Percentiles rank a stretch among this genome's conserved stretches.
Evolutionary conservation across 2,113 vertebrate genomes (phyloP).

Genomic region (Lophochroa leadbeateri): DNA sequence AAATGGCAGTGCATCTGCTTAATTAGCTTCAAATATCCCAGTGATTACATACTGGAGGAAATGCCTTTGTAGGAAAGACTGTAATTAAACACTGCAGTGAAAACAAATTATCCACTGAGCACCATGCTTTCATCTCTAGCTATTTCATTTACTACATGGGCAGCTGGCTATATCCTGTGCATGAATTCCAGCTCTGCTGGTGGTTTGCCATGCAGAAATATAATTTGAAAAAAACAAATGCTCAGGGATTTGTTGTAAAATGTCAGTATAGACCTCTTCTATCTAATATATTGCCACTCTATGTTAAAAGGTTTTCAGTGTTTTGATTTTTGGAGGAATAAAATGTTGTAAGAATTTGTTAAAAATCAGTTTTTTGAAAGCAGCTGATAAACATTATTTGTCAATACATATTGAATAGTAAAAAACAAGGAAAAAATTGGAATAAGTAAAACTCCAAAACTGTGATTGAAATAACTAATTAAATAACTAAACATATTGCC

Average conservation of each 20-base stretch:
- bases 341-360: background rate
- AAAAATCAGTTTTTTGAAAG: background rate
- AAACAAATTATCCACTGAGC: conserved; percentile 68
- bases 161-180: conserved; percentile 48
- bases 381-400: background rate
- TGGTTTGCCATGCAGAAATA: conserved; percentile 49
- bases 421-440: background rate
- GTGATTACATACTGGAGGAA: conserved; percentile 70
- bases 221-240: conserved; percentile 42
- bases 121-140: conserved; percentile 52
- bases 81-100: conserved; percentile 78
- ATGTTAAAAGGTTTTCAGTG: background rate
- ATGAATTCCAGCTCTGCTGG: conserved; percentile 16
- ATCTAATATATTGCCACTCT: background rate
- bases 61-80: conserved; percentile 69
- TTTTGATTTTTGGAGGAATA: conserved; percentile 13
- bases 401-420: background rate
- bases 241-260: background rate
- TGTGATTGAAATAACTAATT: background rate
- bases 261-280: background rate
- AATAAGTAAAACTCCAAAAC: background rate
- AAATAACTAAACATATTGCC: background rate
- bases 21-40: conserved; percentile 74
- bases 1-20: conserved; percentile 70
- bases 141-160: conserved; percentile 61